phyloP scores from a whole-genome alignment of 1,140 invertebrate genomes.

The Bemisia tabaci region DNA sequence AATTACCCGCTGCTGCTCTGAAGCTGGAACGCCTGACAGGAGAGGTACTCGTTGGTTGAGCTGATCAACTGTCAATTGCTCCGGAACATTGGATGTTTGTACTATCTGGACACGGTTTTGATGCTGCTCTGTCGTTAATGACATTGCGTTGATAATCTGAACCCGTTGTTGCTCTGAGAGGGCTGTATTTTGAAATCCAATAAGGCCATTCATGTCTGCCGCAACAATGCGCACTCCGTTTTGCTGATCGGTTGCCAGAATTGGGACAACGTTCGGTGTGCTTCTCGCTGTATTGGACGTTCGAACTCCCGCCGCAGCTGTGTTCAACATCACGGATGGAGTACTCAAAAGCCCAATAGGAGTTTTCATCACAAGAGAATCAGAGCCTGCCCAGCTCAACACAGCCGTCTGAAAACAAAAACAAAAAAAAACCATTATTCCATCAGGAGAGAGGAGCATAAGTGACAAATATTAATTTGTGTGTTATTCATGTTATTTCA shows the following conservation, averaged over 20 bases:
- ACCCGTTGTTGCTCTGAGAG: conserved; percentile 17
- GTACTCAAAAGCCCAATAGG: conserved; percentile 2
- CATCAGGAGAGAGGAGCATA: background rate
- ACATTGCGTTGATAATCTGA: conserved; percentile 16
- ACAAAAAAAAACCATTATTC: conserved; percentile 6
- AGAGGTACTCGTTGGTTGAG: conserved; percentile 16
- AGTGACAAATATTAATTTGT: too few species aligned
- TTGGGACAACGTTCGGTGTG: conserved; percentile 7
- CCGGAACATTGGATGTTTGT: background rate
- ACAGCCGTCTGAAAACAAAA: conserved; percentile 22
- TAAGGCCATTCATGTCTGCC: background rate
- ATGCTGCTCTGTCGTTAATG: conserved; percentile 4
- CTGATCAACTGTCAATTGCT: background rate
- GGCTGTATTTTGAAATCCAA: background rate
- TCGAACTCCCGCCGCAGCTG: conserved; percentile 9
- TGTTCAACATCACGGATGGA: conserved; percentile 16
- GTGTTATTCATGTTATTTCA: too few species aligned
- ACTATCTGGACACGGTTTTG: conserved; percentile 20
- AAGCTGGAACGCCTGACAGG: conserved; percentile 15
- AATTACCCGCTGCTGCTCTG: background rate
- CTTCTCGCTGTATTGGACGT: conserved; percentile 6
- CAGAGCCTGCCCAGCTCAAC: conserved; percentile 19
- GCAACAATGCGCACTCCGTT: conserved; percentile 19
- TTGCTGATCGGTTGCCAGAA: conserved; percentile 20
- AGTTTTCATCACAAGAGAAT: conserved; percentile 20